A percentile compares a stretch with the other conserved stretches of the same genome.
These are phyloP conservation scores for Sitta carolinensis DNA, from an alignment of 2,797 vertebrate species.

Conservation along the genomic window DNA sequence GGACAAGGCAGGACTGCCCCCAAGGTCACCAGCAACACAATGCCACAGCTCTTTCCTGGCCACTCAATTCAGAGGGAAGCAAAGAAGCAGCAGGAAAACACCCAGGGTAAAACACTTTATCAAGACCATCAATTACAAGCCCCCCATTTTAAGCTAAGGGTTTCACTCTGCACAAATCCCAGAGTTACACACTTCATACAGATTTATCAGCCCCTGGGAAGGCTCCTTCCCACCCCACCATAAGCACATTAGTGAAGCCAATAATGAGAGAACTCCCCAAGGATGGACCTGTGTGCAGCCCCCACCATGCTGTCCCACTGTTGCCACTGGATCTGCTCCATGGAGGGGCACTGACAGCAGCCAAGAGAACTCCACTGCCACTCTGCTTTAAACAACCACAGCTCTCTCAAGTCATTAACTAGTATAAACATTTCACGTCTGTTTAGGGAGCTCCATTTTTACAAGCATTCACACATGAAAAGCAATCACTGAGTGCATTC, in stretches of 20 bases:
- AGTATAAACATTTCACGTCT: not conserved
- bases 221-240: not conserved
- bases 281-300: not conserved
- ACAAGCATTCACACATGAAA: not conserved
- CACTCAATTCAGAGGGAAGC: not conserved
- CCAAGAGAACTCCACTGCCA: not conserved
- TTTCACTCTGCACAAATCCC: not conserved
- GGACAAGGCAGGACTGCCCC: not conserved
- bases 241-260: not conserved
- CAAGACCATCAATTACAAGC: not conserved
- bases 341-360: not conserved
- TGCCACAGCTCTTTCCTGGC: not conserved
- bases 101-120: not conserved
- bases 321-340: not conserved
- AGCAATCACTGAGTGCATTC: not conserved
- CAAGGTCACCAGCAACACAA: not conserved
- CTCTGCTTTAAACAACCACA: not conserved
- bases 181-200: not conserved
- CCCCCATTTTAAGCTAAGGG: not conserved
- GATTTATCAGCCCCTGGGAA: not conserved
- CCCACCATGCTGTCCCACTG: fast-evolving
- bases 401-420: not conserved
- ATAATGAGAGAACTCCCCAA: not conserved
- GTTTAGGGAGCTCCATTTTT: slow-evolving; percentile 8
- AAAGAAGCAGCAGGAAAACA: not conserved